These are phyloP conservation scores for Elgaria multicarinata DNA, from an alignment of 2,113 vertebrate species.

Conservation along the genomic window DNA sequence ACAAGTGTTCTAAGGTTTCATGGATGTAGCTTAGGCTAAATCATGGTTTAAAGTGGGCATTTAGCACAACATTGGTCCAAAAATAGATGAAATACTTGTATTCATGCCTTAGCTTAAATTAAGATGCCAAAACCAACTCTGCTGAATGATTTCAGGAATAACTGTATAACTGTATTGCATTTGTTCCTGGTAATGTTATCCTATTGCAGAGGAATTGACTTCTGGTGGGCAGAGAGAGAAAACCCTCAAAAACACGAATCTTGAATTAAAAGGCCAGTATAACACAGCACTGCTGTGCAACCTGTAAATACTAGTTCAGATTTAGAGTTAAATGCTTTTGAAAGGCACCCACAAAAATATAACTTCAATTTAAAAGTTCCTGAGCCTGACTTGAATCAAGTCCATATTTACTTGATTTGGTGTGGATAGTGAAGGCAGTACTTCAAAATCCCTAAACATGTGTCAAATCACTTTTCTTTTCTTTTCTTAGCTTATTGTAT, in stretches of 20 bases:
- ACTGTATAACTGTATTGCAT: conserved; percentile 24
- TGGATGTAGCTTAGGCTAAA: neutral
- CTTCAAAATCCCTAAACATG: neutral
- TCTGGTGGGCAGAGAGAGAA: conserved; percentile 43
- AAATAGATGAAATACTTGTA: conserved; percentile 55
- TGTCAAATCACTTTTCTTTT: neutral
- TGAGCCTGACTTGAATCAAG: neutral
- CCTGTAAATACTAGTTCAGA: neutral
- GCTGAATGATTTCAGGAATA: conserved; percentile 35
- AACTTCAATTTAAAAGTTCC: neutral
- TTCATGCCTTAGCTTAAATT: conserved; percentile 52
- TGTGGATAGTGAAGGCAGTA: neutral
- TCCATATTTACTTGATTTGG: neutral
- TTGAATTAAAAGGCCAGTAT: neutral
- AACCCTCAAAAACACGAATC: conserved; percentile 31
- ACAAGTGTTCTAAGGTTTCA: conserved; percentile 22
- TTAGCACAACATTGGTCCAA: conserved; percentile 31
- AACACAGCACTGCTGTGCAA: conserved; percentile 21
- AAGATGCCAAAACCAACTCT: conserved; percentile 46
- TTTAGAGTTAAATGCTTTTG: conserved; percentile 5
- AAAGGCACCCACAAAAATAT: neutral
- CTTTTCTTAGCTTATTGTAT: neutral
- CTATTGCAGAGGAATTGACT: conserved; percentile 31
- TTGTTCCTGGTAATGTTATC: conserved; percentile 35
- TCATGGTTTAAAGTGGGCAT: conserved; percentile 39